Evolutionary conservation across 2,113 vertebrate genomes (phyloP).

Genomic region (Canis aureus): DNA sequence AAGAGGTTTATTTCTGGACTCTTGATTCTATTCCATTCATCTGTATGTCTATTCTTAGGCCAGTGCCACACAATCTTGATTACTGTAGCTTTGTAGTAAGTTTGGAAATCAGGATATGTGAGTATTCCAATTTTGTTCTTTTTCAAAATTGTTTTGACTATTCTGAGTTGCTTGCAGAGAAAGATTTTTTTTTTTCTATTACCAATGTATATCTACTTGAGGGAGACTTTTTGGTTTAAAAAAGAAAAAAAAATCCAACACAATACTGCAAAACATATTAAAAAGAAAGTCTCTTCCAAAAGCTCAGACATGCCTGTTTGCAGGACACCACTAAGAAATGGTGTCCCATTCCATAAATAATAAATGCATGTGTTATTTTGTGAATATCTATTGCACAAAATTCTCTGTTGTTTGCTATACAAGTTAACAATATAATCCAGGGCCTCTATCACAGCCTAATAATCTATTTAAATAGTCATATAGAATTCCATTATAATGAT

Average conservation of each 20-base stretch:
- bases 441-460: background rate
- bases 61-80: background rate
- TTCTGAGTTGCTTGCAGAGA: background rate
- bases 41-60: background rate
- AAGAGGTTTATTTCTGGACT: background rate
- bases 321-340: background rate
- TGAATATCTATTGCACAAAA: background rate
- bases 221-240: background rate
- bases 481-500: background rate
- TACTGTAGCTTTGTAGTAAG: background rate
- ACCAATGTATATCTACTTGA: background rate
- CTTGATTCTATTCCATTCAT: background rate
- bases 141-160: background rate
- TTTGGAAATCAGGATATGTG: background rate
- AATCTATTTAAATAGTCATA: background rate
- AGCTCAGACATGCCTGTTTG: background rate
- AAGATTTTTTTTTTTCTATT: background rate
- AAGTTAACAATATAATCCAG: background rate
- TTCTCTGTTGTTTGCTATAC: background rate
- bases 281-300: background rate
- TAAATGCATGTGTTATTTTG: background rate
- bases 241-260: background rate
- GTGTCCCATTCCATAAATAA: background rate
- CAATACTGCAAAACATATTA: background rate
- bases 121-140: background rate